Percentiles rank a stretch among this genome's conserved stretches.
phyloP scores from a whole-genome alignment of 2,113 vertebrate species.

The Esox niger region DNA sequence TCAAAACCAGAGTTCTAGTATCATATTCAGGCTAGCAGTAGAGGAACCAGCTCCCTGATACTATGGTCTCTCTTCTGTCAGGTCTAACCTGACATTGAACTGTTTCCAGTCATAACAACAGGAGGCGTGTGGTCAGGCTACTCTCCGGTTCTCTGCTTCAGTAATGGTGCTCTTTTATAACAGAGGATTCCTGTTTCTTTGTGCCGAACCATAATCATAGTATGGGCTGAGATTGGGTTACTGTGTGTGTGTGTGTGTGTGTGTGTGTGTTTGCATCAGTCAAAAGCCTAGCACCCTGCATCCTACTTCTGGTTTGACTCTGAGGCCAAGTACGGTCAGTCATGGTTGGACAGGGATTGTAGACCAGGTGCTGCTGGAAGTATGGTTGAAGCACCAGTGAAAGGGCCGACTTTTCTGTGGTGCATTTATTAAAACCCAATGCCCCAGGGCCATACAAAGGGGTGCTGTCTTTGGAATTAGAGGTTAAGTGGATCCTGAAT shows the following conservation, averaged over 20 bases:
- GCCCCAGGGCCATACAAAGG: too few relatives aligned
- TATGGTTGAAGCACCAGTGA: too few relatives aligned
- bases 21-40: slow-evolving; percentile 1
- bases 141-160: not conserved
- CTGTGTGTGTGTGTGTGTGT: slow-evolving; percentile 3
- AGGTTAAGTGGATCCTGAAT: too few relatives aligned
- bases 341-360: too few relatives aligned
- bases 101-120: not conserved
- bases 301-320: not conserved
- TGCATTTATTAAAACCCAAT: too few relatives aligned
- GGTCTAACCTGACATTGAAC: not conserved
- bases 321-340: too few relatives aligned
- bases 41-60: not conserved
- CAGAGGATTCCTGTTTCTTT: not conserved
- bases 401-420: too few relatives aligned
- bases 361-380: too few relatives aligned
- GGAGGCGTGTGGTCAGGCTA: not conserved
- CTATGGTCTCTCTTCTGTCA: not conserved
- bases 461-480: too few relatives aligned
- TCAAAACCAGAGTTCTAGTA: not conserved
- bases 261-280: not conserved
- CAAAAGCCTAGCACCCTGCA: too few relatives aligned
- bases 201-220: not conserved
- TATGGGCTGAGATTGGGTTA: slow-evolving; percentile 1
- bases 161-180: not conserved